Evolutionary conservation across 2,113 vertebrate genomes (phyloP).

Genomic region (Dasyurus viverrinus): DNA sequence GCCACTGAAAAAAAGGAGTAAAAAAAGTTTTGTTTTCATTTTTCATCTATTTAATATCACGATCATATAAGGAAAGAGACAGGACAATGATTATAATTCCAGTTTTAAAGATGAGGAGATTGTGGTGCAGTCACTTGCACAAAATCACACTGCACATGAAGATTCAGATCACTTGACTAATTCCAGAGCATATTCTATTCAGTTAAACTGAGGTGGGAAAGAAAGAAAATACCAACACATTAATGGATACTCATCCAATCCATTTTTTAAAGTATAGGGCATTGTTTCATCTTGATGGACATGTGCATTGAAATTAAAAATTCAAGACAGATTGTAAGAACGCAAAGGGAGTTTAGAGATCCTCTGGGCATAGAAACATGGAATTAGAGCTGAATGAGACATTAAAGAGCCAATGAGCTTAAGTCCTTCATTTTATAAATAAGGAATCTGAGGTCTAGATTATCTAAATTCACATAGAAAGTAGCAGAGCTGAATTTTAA

Average conservation of each 20-base stretch:
- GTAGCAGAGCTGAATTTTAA: not conserved
- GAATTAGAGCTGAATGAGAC: not conserved
- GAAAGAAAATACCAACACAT: not conserved
- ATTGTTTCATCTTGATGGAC: not conserved
- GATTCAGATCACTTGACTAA: not conserved
- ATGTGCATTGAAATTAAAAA: not conserved
- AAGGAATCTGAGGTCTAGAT: not conserved
- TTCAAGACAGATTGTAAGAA: not conserved
- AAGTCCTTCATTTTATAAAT: not conserved
- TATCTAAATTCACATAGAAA: not conserved
- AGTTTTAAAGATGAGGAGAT: not conserved
- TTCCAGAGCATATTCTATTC: not conserved
- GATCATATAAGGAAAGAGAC: not conserved
- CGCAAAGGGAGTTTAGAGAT: not conserved
- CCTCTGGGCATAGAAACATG: not conserved
- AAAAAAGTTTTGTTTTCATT: not conserved
- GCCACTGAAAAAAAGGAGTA: too few species aligned
- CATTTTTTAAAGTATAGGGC: not conserved
- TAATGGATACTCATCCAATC: not conserved
- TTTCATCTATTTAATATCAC: not conserved
- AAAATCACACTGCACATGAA: not conserved
- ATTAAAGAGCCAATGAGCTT: not conserved
- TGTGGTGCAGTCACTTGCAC: not conserved
- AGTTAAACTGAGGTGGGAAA: not conserved
- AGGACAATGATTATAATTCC: not conserved